A percentile compares a stretch with the other conserved stretches of the same genome.
Conservation (phyloP, 1,140 invertebrate genomes). For the Lysiphlebus fabarum region DNA sequence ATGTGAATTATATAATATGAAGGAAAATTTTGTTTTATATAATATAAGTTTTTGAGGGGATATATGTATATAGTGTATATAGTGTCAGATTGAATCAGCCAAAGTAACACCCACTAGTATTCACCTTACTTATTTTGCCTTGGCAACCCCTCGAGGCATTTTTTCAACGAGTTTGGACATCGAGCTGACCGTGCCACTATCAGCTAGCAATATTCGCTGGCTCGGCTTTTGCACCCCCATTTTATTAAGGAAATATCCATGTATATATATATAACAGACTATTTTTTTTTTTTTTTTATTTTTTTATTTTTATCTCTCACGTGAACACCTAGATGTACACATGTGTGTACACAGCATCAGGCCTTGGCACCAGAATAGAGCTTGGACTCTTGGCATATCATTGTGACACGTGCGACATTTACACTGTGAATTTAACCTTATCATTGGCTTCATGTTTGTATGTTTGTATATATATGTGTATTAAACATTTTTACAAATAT, state of each 20-base stretch:
- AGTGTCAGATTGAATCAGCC: constrained; percentile 48
- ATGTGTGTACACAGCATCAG: background rate
- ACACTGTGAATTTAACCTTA: background rate
- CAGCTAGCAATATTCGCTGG: constrained; percentile 50
- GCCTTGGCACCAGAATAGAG: background rate
- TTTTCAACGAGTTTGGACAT: constrained; percentile 35
- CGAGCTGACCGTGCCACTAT: constrained; percentile 47
- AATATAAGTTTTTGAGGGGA: no score
- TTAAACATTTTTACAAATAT: no score
- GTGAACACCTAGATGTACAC: background rate
- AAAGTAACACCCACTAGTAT: constrained; percentile 34
- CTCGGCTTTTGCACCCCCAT: constrained; percentile 49
- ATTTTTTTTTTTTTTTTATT: constrained; percentile 9
- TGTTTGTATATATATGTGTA: no score
- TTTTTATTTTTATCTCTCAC: constrained; percentile 5
- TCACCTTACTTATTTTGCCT: no score
- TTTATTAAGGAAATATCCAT: constrained; percentile 49
- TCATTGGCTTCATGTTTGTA: no score
- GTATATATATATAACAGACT: constrained; percentile 22
- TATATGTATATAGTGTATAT: no score
- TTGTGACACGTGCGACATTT: constrained; percentile 9
- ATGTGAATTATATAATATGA: background rate
- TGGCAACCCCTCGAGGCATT: constrained; percentile 26
- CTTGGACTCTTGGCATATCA: background rate
- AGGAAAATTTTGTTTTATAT: constrained; percentile 2